Conservation (phyloP, 2,113 vertebrate genomes). For the Nibea albiflora region DNA sequence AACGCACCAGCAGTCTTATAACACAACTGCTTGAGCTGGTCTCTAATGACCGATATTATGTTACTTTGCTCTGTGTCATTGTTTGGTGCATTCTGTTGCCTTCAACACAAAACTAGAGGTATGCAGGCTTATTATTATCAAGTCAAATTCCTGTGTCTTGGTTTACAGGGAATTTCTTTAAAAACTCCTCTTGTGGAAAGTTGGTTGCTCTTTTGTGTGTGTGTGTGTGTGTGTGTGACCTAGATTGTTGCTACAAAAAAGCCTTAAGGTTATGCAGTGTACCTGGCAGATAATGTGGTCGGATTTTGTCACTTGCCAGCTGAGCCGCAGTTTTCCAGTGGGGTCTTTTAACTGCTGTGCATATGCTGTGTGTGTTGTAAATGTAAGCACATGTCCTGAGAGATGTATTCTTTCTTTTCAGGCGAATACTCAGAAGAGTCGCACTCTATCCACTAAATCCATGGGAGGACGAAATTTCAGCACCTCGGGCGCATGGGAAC, state of each 20-base stretch:
- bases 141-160: conserved; percentile 27
- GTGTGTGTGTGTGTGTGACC: background rate
- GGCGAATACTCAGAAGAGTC: conserved; percentile 46
- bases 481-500: conserved; percentile 87
- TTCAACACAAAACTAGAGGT: background rate
- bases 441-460: conserved; percentile 40
- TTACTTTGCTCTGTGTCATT: conserved; percentile 42
- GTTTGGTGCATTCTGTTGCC: conserved; percentile 13
- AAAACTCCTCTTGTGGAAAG: conserved; percentile 37
- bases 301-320: background rate
- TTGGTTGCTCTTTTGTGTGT: background rate
- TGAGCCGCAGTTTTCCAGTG: background rate
- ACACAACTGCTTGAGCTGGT: background rate
- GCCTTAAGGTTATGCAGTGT: background rate
- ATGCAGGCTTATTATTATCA: conserved; percentile 38
- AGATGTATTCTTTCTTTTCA: conserved; percentile 15
- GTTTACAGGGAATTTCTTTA: conserved; percentile 33
- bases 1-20: background rate
- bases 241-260: background rate
- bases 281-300: background rate
- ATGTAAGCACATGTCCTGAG: background rate
- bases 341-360: background rate
- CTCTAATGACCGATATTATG: conserved; percentile 47
- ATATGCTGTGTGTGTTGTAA: background rate
- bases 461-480: conserved; percentile 75